A percentile compares a stretch with the other conserved stretches of the same genome.
Conservation (phyloP, 1,140 invertebrate species). For the Temnothorax curvispinosus region DNA sequence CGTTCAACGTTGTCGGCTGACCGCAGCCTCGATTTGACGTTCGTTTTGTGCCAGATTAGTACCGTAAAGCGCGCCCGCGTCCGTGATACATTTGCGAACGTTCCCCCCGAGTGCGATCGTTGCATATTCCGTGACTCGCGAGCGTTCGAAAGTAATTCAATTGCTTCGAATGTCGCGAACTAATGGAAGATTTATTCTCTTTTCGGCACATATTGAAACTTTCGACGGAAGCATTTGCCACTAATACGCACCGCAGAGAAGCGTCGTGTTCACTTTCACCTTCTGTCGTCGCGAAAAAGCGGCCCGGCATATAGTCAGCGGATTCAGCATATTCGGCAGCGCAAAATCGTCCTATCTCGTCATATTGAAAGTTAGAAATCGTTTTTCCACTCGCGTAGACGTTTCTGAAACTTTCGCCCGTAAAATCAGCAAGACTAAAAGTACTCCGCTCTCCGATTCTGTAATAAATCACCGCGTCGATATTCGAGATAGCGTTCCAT, state of each 20-base stretch:
- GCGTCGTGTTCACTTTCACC: background rate
- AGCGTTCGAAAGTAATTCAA: background rate
- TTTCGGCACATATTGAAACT: background rate
- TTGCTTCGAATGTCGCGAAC: background rate
- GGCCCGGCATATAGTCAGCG: background rate
- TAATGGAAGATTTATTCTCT: background rate
- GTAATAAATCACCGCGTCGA: background rate
- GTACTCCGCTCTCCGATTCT: background rate
- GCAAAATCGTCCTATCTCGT: constrained; percentile 8
- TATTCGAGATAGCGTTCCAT: background rate
- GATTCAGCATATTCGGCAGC: background rate
- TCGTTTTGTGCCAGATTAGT: constrained; percentile 35
- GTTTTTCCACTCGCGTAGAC: constrained; percentile 4
- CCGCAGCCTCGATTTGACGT: constrained; percentile 38
- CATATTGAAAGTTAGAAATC: constrained; percentile 44
- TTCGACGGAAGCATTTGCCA: background rate
- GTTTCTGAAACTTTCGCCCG: constrained; percentile 9
- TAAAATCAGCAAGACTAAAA: background rate
- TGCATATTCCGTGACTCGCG: background rate
- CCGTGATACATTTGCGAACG: background rate
- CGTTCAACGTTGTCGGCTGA: constrained; percentile 9
- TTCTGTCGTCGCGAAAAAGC: constrained; percentile 10
- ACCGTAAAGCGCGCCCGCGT: constrained; percentile 15
- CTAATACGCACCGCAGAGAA: background rate
- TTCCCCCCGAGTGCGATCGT: background rate